Evolutionary conservation across 2,888 invertebrate species (phyloP), one percentile per base, ranked within the genome.

Genomic region (Isotomurus palustris): DNA sequence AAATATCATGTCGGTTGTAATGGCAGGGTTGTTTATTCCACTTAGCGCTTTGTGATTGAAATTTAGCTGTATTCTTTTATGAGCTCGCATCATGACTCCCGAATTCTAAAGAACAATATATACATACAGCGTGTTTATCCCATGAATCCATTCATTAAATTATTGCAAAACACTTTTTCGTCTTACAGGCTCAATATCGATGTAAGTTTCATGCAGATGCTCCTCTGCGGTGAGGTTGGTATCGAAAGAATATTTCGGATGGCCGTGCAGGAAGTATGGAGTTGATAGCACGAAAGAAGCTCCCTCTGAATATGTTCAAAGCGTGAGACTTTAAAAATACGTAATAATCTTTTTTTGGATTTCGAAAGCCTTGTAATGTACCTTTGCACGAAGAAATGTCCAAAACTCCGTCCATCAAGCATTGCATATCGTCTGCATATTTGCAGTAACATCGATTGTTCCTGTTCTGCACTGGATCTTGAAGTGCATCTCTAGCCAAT

Each of bases 401-500:
- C n/a, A n/a, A n/a, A n/a, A n/a, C n/a, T n/a, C n/a, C n/a, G n/a
- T n/a, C n/a, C n/a, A 32, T 32, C 10, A 10, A 32, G 32, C 14
- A 10, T 32, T 14, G 10, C 14, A 12, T 14, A 32, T 32, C 14
- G 8, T 32, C 32, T 32, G 32, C 8, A 32, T 32, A 32, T 32
- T 32, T 64, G 32, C 64, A 64, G 24, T 61, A 64, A 41, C 64
- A 64, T 59, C 58, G 58, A 19, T 64, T 64, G 27, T 64, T 57
- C 17, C 58, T 24, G 44, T 64, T 64, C 14, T 45, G 53, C 22
- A 58, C 40, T 17, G 60, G 60, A 29, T 60, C 56, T 41, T 64
- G 56, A n/a, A 64, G 38, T 8, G 59, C 22, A 8, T 27, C 36
- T 28, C 29, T 45, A 32, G 55, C 58, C 2, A 61, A 58, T 2